Conservation (phyloP, 2,888 invertebrate genomes). For the Lepidochrysops patricia region DNA sequence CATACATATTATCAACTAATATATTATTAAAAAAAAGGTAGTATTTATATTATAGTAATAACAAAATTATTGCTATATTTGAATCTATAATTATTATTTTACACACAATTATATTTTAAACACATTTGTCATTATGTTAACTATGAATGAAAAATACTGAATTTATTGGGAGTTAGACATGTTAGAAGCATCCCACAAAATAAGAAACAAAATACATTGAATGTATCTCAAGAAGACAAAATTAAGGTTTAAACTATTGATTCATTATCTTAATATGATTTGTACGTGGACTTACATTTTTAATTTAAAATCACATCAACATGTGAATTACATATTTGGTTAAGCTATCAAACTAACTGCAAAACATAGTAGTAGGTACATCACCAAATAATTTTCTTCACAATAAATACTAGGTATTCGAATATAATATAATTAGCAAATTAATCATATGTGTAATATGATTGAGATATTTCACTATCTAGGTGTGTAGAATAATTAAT, state of each 20-base stretch:
- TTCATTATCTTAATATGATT: slow-evolving; percentile 4
- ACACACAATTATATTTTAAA: background rate
- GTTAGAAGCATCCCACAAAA: background rate
- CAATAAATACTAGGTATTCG: slow-evolving; percentile 13
- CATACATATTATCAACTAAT: too few relatives aligned
- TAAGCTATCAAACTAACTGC: background rate
- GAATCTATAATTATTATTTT: background rate
- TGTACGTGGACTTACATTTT: slow-evolving; percentile 7
- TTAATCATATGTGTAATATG: slow-evolving; percentile 11
- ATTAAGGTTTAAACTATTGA: background rate
- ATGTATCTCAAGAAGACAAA: background rate
- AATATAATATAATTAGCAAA: slow-evolving; percentile 14
- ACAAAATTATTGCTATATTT: background rate
- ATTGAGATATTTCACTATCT: slow-evolving; percentile 24
- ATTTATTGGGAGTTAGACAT: background rate
- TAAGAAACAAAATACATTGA: background rate
- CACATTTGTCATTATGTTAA: background rate
- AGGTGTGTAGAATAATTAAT: slow-evolving; percentile 37
- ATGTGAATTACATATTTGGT: background rate
- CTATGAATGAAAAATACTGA: background rate
- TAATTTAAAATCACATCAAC: slow-evolving; percentile 9
- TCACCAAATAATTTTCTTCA: background rate
- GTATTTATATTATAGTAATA: background rate
- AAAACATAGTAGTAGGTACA: background rate
- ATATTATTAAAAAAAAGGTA: background rate